phyloP scores from a whole-genome alignment of 1,140 invertebrate species.

The Luehdorfia chinensis region DNA sequence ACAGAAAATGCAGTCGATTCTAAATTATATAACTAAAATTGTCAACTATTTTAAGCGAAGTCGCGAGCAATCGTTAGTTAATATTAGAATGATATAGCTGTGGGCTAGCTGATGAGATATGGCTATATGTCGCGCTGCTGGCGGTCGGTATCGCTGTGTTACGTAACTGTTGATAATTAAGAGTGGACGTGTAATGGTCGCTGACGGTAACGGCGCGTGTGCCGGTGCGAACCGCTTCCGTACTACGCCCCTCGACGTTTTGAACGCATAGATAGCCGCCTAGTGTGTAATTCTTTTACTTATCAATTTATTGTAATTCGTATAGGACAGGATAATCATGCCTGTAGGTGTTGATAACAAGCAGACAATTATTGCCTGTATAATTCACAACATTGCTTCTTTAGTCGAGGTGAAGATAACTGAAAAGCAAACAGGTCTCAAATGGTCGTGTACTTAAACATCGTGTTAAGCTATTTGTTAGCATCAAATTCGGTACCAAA shows the following conservation, averaged over 20 bases:
- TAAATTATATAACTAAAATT: too few species aligned
- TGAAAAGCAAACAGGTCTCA: too few species aligned
- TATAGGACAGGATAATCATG: constrained; percentile 10
- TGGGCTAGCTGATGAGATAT: constrained; percentile 1
- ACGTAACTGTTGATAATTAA: constrained; percentile 70
- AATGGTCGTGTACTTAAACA: too few species aligned
- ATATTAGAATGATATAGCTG: background rate
- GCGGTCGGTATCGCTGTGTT: constrained; percentile 33
- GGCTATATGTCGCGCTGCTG: constrained; percentile 22
- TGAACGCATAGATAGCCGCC: background rate
- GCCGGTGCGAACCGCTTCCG: constrained; percentile 46
- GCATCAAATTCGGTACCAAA: too few species aligned
- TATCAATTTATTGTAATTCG: constrained; percentile 7
- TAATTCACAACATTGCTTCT: too few species aligned
- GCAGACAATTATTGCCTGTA: too few species aligned
- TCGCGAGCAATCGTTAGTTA: background rate
- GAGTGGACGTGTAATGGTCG: constrained; percentile 58
- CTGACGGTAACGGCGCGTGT: constrained; percentile 56
- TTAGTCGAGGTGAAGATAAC: too few species aligned
- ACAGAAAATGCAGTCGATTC: too few species aligned
- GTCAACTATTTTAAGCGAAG: too few species aligned
- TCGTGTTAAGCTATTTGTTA: too few species aligned
- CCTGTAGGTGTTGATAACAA: constrained; percentile 10
- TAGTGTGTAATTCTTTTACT: constrained; percentile 9
- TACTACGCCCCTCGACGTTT: constrained; percentile 45